phyloP scores from a whole-genome alignment of 2,113 vertebrate genomes.

The Proterorhinus semilunaris region DNA sequence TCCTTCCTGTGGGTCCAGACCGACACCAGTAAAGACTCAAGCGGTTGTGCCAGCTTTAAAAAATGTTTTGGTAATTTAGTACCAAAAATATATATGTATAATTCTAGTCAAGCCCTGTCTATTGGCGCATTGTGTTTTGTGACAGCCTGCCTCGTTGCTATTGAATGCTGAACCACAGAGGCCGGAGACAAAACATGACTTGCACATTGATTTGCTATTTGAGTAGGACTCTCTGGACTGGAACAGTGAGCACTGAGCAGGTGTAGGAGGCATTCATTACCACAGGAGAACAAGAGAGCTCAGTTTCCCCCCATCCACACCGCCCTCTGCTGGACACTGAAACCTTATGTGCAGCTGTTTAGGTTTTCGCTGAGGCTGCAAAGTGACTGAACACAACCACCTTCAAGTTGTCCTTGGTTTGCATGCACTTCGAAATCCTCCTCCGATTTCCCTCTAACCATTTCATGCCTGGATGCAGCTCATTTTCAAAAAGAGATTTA shows the following conservation, averaged over 20 bases:
- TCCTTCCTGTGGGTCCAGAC: conserved; percentile 40
- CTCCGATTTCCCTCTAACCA: not conserved
- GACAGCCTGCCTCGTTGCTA: too few species aligned
- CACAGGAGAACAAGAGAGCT: not conserved
- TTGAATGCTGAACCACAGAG: too few species aligned
- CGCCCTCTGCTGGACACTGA: conserved; percentile 51
- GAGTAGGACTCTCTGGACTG: not conserved
- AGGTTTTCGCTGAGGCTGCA: conserved; percentile 10
- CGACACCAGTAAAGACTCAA: conserved; percentile 14
- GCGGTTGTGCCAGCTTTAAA: not conserved
- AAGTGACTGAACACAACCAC: conserved; percentile 20
- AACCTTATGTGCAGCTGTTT: conserved; percentile 1
- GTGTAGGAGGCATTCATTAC: not conserved
- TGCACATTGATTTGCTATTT: not conserved
- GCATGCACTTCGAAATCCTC: not conserved
- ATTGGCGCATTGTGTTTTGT: too few species aligned
- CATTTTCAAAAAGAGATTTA: not conserved
- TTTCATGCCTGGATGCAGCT: not conserved
- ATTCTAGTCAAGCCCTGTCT: too few species aligned
- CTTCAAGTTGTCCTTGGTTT: not conserved
- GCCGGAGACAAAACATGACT: not conserved
- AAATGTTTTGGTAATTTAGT: too few species aligned
- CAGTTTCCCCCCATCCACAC: not conserved
- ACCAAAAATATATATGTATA: too few species aligned
- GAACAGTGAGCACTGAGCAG: not conserved